Conservation (phyloP, 1,140 invertebrate species). For the Aphaenogaster ashmeadi region DNA sequence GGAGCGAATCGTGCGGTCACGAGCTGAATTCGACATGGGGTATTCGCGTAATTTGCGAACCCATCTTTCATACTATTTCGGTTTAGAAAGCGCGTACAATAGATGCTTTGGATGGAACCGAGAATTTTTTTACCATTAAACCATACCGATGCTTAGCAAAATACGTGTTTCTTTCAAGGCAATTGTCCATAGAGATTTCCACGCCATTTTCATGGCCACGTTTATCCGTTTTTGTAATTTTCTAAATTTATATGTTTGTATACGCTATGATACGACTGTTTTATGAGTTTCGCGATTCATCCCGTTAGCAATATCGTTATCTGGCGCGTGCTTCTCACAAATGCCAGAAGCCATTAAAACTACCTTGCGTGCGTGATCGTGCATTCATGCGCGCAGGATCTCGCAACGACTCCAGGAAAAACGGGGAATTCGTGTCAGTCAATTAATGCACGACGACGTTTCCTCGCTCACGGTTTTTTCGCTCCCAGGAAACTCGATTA, state of each 20-base stretch:
- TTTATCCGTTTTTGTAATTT: background rate
- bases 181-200: background rate
- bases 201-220: background rate
- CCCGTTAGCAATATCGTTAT: slow-evolving; percentile 34
- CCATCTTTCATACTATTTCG: slow-evolving; percentile 11
- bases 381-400: background rate
- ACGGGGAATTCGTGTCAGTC: slow-evolving; percentile 20
- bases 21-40: slow-evolving; percentile 19
- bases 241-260: background rate
- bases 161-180: background rate
- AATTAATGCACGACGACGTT: slow-evolving; percentile 54
- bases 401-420: slow-evolving; percentile 12
- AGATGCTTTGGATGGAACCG: background rate
- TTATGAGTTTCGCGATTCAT: background rate
- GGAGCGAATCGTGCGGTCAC: slow-evolving; percentile 29
- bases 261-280: background rate
- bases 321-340: background rate
- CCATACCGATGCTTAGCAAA: background rate
- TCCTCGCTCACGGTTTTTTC: slow-evolving; percentile 6
- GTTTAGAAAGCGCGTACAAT: slow-evolving; percentile 33
- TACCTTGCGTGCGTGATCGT: slow-evolving; percentile 27
- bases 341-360: slow-evolving; percentile 8
- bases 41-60: slow-evolving; percentile 30
- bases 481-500: slow-evolving; percentile 19
- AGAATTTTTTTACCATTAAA: slow-evolving; percentile 31